These are phyloP conservation scores for Botrylloides violaceus DNA, from an alignment of 23 tunicate genomes.

Conservation along the genomic window DNA sequence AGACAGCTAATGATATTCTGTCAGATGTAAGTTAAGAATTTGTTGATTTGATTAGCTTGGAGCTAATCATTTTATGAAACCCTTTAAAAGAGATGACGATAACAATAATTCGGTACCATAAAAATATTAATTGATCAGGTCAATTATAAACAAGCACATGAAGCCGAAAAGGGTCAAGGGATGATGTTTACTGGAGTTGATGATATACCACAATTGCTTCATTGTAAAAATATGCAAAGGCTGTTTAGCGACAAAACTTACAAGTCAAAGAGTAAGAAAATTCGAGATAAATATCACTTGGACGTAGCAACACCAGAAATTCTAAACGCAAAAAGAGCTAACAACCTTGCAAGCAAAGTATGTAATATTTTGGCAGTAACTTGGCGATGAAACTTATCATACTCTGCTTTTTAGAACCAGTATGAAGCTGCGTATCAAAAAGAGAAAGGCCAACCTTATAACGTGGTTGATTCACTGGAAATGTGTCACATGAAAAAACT, in stretches of 20 bases:
- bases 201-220: conserved; percentile 55
- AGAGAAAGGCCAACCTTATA: conserved; percentile 47
- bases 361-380: too few relatives aligned
- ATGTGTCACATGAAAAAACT: conserved; percentile 55
- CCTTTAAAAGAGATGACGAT: too few relatives aligned
- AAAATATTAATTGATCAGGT: too few relatives aligned
- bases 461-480: conserved; percentile 52
- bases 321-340: conserved; percentile 50
- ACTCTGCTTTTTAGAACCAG: conserved; percentile 20
- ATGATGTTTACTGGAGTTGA: conserved; percentile 27
- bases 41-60: neutral
- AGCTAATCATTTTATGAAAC: too few relatives aligned
- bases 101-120: too few relatives aligned
- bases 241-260: conserved; percentile 61
- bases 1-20: conserved; percentile 32
- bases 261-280: conserved; percentile 56
- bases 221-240: conserved; percentile 75
- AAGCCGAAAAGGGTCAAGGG: conserved; percentile 64
- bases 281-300: conserved; percentile 74
- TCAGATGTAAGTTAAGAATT: conserved; percentile 56
- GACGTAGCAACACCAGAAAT: conserved; percentile 57
- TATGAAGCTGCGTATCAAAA: conserved; percentile 41
- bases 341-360: conserved; percentile 53
- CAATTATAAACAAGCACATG: conserved; percentile 35
- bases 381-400: too few relatives aligned